Percentiles rank a stretch among this genome's conserved stretches.
Evolutionary conservation across 2,113 vertebrate species (phyloP).

Genomic region (Parus major): DNA sequence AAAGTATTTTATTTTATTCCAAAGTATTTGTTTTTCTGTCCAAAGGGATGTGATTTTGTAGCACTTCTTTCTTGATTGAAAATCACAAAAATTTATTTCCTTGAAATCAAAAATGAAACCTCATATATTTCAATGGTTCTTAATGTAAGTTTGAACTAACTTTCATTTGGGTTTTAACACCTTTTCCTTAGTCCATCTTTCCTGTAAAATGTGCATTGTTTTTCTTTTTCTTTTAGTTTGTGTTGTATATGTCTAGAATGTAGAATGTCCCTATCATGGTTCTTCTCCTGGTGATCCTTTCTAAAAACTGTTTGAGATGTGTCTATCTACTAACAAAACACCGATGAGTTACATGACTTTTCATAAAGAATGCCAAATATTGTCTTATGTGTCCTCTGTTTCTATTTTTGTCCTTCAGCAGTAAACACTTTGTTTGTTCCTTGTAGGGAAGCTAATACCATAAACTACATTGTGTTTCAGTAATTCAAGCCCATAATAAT

Average conservation of each 20-base stretch:
- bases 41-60: not conserved
- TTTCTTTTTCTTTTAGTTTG: not conserved
- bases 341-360: not conserved
- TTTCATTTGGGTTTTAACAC: not conserved
- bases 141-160: not conserved
- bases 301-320: not conserved
- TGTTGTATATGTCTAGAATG: not conserved
- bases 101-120: not conserved
- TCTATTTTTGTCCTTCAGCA: not conserved
- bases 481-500: not conserved
- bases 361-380: not conserved
- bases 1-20: not conserved
- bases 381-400: not conserved
- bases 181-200: not conserved
- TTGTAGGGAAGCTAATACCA: not conserved
- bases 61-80: not conserved
- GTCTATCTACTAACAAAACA: not conserved
- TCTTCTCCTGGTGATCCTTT: not conserved
- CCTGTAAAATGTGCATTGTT: not conserved
- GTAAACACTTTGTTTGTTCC: fast-evolving
- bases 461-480: not conserved
- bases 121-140: not conserved
- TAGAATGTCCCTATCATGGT: not conserved
- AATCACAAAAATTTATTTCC: not conserved
- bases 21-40: not conserved